These are phyloP conservation scores for Eulemur macaco DNA, from an alignment of 2,113 vertebrate genomes.

Conservation along the genomic window DNA sequence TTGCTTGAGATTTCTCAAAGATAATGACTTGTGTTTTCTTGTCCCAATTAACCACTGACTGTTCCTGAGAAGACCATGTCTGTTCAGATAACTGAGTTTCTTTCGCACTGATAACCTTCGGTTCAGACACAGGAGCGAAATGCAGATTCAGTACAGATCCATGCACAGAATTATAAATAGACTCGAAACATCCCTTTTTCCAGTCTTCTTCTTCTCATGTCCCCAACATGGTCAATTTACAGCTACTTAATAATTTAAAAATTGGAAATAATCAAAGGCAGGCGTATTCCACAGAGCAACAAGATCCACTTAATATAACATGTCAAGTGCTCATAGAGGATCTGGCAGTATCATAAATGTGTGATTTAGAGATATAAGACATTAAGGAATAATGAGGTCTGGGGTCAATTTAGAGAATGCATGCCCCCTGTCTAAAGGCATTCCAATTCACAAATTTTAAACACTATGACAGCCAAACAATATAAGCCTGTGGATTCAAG, in stretches of 20 bases:
- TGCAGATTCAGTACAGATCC: slow-evolving; percentile 30
- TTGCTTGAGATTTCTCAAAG: slow-evolving; percentile 59
- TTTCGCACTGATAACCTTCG: slow-evolving; percentile 21
- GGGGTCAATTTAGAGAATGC: background rate
- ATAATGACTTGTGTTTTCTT: slow-evolving; percentile 64
- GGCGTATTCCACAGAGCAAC: background rate
- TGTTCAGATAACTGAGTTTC: background rate
- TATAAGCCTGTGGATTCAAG: background rate
- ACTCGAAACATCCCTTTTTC: background rate
- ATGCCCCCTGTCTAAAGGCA: background rate
- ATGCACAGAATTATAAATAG: background rate
- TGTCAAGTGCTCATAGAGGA: background rate
- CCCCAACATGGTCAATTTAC: background rate
- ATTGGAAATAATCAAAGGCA: background rate
- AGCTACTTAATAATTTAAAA: background rate
- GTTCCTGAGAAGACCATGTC: slow-evolving; percentile 22
- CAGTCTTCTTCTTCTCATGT: background rate
- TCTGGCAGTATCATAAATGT: background rate
- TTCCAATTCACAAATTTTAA: background rate
- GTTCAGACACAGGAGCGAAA: background rate
- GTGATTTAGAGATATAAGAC: background rate
- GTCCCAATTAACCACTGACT: slow-evolving; percentile 59
- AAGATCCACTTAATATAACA: background rate
- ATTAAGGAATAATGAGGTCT: background rate
- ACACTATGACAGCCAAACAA: background rate